Evolutionary conservation across 1,140 invertebrate species (phyloP).

Genomic region (Sycobia sp.): DNA sequence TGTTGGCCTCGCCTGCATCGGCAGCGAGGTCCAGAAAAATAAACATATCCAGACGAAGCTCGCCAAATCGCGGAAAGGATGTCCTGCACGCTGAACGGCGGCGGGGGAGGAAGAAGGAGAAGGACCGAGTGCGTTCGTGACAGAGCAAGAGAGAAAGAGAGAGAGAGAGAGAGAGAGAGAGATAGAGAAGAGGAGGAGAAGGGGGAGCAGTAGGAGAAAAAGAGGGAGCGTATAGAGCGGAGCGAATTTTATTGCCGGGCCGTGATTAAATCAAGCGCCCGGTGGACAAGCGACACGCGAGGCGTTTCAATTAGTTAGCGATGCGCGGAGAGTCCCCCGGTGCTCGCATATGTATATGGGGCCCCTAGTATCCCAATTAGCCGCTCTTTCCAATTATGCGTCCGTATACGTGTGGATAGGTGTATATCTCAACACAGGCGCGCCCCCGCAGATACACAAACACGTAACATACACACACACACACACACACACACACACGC

Average conservation of each 20-base stretch:
- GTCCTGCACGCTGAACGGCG: too few relatives aligned
- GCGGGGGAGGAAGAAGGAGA: too few relatives aligned
- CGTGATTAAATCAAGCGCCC: constrained; percentile 23
- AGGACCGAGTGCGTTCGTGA: too few relatives aligned
- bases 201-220: background rate
- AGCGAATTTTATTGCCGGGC: constrained; percentile 19
- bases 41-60: too few relatives aligned
- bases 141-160: too few relatives aligned
- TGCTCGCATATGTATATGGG: background rate
- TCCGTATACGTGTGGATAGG: too few relatives aligned
- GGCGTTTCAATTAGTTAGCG: constrained; percentile 26
- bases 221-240: background rate
- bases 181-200: background rate
- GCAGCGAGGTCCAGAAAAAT: too few relatives aligned
- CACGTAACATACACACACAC: too few relatives aligned
- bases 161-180: too few relatives aligned
- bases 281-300: constrained; percentile 29
- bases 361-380: constrained; percentile 20
- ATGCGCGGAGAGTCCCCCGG: background rate
- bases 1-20: too few relatives aligned
- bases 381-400: constrained; percentile 24
- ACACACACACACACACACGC: too few relatives aligned
- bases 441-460: background rate
- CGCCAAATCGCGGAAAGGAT: too few relatives aligned
- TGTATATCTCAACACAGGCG: background rate